Conservation (phyloP, 2,888 invertebrate genomes). For the Heteromurus nitidus region DNA sequence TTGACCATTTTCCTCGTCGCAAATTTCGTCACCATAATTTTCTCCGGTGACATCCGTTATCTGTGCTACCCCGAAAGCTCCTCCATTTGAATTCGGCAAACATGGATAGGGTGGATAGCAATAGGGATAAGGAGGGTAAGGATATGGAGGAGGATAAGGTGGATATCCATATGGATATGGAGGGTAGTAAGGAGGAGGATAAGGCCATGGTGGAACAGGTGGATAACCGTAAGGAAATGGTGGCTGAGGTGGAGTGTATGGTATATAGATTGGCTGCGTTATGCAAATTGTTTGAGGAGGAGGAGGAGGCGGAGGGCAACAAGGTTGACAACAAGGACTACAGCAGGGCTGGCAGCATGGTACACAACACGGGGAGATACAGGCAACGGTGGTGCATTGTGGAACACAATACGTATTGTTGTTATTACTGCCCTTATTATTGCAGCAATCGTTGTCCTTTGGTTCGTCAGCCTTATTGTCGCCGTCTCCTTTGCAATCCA, state of each 20-base stretch:
- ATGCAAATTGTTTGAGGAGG: not conserved
- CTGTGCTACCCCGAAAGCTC: too few relatives aligned
- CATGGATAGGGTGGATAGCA: not conserved
- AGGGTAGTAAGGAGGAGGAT: not conserved
- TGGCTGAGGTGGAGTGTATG: not conserved
- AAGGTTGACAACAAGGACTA: not conserved
- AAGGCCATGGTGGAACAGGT: not conserved
- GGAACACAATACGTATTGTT: too few relatives aligned
- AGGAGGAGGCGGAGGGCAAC: not conserved
- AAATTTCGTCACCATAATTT: not conserved
- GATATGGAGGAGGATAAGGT: not conserved
- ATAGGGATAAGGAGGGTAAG: constrained; percentile 1
- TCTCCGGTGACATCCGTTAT: not conserved
- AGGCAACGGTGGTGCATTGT: too few relatives aligned
- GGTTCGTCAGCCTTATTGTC: too few relatives aligned
- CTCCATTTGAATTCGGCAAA: not conserved
- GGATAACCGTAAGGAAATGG: not conserved
- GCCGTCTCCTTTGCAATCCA: too few relatives aligned
- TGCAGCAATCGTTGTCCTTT: too few relatives aligned
- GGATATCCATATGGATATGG: not conserved
- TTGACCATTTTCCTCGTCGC: too few relatives aligned
- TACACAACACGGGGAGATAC: too few relatives aligned
- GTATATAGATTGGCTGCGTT: too few relatives aligned
- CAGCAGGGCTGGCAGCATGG: too few relatives aligned
- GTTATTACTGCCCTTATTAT: too few relatives aligned